These are phyloP conservation scores for Pseudolaguvia tuberculata DNA, from an alignment of 2,113 vertebrate genomes.

Conservation along the genomic window DNA sequence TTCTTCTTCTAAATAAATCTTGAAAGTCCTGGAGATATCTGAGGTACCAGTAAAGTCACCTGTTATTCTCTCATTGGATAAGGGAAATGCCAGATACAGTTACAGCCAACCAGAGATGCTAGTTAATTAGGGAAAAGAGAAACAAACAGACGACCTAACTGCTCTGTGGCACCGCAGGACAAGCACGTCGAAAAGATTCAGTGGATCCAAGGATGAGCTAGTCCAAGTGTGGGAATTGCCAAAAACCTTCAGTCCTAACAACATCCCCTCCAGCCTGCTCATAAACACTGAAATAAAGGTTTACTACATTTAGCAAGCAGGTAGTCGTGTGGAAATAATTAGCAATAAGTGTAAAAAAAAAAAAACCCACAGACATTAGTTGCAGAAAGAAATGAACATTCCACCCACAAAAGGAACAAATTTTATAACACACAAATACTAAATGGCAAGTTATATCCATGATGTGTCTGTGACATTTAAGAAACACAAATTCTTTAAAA, in stretches of 20 bases:
- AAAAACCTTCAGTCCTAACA: background rate
- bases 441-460: background rate
- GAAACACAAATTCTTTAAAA: background rate
- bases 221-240: background rate
- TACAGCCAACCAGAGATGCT: background rate
- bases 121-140: background rate
- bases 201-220: background rate
- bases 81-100: background rate
- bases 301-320: background rate
- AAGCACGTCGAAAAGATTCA: background rate
- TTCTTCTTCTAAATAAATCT: no score
- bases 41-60: background rate
- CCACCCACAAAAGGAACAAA: background rate
- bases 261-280: background rate
- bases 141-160: background rate
- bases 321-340: slow-evolving; percentile 16
- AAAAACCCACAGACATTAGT: background rate
- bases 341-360: background rate
- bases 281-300: background rate
- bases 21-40: no score
- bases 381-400: background rate
- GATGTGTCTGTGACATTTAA: background rate
- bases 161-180: background rate
- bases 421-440: slow-evolving; percentile 6
- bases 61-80: background rate